Evolutionary conservation across 2,888 invertebrate genomes (phyloP), one percentile per base, ranked within the genome.

Genomic region (Leptarthrus brevirostris): DNA sequence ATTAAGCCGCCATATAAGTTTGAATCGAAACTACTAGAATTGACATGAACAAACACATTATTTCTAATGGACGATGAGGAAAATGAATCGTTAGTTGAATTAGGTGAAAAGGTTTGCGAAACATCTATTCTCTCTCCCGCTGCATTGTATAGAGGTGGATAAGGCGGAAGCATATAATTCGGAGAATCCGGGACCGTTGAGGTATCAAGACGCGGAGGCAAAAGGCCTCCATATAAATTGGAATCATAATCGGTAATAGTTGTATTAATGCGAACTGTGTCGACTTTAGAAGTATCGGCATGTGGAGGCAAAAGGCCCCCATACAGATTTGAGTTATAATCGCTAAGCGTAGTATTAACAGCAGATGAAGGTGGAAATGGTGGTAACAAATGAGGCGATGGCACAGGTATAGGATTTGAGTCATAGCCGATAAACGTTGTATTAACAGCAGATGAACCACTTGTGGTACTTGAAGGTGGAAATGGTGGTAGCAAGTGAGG

Each of bases 1-100:
- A 78, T 77, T 3, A 80, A 47, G 0, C 79, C 77, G 20, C 77
- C 77, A 64, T 76, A 78, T 14, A 78, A 76, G 53, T 79, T 79
- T 10, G 56, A 70, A 40, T 77, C 75, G 44, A 58, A 54, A n/a
- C n/a, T 24, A 5, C 54, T 54, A 26, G n/a, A 54, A 5, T 22
- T 30, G 26, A 14, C n/a, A 22, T 53, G 14, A 1, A 18, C 3
- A 16, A 14, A 16, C 16, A 49, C 6, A 18, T 49, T 14, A 30
- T 49, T n/a, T 14, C 1, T 1, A 26, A 26, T 26, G 1, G 54
- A 54, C 14, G 54, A 26, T 54, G 30, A 54, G 26, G 54, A 26
- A 54, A 54, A 24, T n/a, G 54, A 54, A 24, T 54, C 54, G 5
- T n/a, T n/a, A 30, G 4, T 30, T 4, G 4, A 4, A 30, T 30